phyloP scores from a whole-genome alignment of 37 sponge, comb jelly and placozoan species.

The Crambe crambe region DNA sequence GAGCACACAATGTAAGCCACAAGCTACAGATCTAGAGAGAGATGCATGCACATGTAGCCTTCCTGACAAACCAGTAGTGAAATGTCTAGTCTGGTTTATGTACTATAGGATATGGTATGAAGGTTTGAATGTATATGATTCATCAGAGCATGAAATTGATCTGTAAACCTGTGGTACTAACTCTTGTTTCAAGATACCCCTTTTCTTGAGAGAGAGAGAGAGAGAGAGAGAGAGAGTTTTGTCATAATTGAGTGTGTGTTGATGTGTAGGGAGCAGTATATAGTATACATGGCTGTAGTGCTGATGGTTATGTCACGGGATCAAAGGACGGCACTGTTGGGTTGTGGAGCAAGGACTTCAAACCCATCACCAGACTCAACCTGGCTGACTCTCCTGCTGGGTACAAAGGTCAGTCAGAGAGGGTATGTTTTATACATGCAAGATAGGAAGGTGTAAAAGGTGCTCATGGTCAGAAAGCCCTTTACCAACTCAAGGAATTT shows the following conservation, averaged over 20 bases:
- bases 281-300: constrained; percentile 49
- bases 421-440: too few species aligned
- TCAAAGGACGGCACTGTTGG: constrained; percentile 83
- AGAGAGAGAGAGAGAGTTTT: too few species aligned
- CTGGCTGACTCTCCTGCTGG: constrained; percentile 62
- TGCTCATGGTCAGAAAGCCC: too few species aligned
- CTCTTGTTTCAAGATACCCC: neutral
- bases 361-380: constrained; percentile 71
- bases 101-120: too few species aligned
- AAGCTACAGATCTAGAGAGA: too few species aligned
- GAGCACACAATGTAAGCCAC: constrained; percentile 64
- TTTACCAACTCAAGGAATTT: too few species aligned
- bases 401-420: constrained; percentile 56
- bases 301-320: constrained; percentile 87
- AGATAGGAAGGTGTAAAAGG: too few species aligned
- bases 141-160: too few species aligned
- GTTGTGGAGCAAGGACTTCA: constrained; percentile 81
- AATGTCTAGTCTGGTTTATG: too few species aligned
- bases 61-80: too few species aligned
- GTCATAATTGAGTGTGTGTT: neutral
- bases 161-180: too few species aligned
- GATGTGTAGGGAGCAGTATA: constrained; percentile 71
- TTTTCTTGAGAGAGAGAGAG: neutral
- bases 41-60: too few species aligned
- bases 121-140: neutral